Base-by-base conservation (phyloP, 1,140 invertebrate species). In the Cydia splendana region DNA sequence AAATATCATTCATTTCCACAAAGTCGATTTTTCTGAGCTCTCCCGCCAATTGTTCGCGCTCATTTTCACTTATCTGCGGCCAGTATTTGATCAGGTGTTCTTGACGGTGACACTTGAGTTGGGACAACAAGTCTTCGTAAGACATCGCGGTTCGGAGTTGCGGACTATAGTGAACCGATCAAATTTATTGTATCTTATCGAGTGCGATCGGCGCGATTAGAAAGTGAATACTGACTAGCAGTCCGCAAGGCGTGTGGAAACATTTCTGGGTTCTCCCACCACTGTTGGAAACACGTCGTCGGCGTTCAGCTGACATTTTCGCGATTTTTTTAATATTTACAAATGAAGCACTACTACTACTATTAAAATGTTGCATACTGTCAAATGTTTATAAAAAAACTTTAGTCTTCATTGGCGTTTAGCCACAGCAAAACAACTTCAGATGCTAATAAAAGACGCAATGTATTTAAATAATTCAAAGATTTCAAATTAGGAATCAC, bases 1-100 rank as follows among this genome's bases (percentile, higher is more conserved):
- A 98, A 76, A 95, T 96, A 4, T 92, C 85, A 53, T 94, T 95
- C 2, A 96, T 94, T 91, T 98, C 96, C 75, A 90, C 86, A 75
- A 97, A 88, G 91, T 97, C 94, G 77, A 96, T 87, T 81, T 95
- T 94, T 3, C 88, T 81, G 38, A 97, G 94, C 84, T 97, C 96
- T 13, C 93, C 83, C 2, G 93, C 82, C 51, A 97, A 90, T 30
- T 93, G 83, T 48, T 94, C 83, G 78, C 94, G 95, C 83, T 98
- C 95, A 67, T 95, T 93, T 6, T 96, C 93, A 24, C 91, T 93
- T 2, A 99, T 86, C 78, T 96, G 94, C 77, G 96, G 94, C 96
- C 96, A 98, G 91, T 97, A 99, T 83, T 96, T 94, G 7, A 99
- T 88, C 77, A 99, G 93, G 91, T 99, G 98, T 75, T 96, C 95